Conservation (phyloP, 2,797 vertebrate species). For the Pitangus sulphuratus region DNA sequence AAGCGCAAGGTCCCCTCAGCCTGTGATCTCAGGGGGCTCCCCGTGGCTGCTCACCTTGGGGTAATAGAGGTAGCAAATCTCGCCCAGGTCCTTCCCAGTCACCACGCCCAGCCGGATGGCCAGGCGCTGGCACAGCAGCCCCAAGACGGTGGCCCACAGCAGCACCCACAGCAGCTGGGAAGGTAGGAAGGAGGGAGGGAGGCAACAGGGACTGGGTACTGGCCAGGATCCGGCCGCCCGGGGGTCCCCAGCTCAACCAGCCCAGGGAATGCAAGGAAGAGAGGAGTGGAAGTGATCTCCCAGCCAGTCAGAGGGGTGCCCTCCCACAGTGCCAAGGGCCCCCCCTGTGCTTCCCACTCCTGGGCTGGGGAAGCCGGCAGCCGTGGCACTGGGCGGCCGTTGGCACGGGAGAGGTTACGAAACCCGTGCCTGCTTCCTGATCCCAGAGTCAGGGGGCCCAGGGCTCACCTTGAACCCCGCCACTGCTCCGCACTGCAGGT, state of each 20-base stretch:
- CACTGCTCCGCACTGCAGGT: slow-evolving; percentile 76
- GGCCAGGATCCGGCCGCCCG: fast-evolving
- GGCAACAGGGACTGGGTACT: not conserved
- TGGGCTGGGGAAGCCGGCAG: not conserved
- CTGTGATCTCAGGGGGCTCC: not conserved
- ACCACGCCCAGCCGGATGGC: slow-evolving; percentile 80
- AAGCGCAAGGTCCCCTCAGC: fast-evolving
- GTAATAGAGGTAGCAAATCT: slow-evolving; percentile 80
- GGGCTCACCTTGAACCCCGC: slow-evolving; percentile 79
- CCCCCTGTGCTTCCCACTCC: not conserved
- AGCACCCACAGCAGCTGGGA: slow-evolving; percentile 81
- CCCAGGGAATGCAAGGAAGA: not conserved
- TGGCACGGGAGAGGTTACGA: not conserved
- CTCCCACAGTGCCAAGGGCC: not conserved
- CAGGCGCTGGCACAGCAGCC: slow-evolving; percentile 79
- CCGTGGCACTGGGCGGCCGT: not conserved
- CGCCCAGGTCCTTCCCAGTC: slow-evolving; percentile 77
- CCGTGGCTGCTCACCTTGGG: slow-evolving; percentile 74
- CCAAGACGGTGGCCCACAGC: slow-evolving; percentile 78
- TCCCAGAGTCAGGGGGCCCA: not conserved
- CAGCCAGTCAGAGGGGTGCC: not conserved
- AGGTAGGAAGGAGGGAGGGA: not conserved
- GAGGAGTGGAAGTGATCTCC: not conserved
- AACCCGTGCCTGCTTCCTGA: not conserved
- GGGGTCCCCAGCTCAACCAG: not conserved